Conservation (phyloP, 2,113 vertebrate genomes). For the Dermatemys mawii region DNA sequence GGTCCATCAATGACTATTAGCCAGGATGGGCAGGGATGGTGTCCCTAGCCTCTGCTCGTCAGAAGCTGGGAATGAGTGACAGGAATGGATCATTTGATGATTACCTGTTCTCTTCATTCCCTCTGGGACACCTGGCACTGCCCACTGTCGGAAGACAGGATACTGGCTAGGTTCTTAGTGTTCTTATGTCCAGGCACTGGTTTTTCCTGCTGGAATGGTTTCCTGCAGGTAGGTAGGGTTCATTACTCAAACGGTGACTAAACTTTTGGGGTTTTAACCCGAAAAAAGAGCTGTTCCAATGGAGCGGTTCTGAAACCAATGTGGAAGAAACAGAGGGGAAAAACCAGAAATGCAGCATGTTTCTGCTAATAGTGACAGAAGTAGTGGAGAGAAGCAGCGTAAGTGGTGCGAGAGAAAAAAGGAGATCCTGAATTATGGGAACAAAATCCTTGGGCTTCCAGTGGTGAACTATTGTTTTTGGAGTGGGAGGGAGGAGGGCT, state of each 20-base stretch:
- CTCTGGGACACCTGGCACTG: too few relatives aligned
- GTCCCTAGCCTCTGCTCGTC: too few relatives aligned
- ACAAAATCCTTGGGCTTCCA: not conserved
- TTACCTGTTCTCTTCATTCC: too few relatives aligned
- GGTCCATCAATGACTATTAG: too few relatives aligned
- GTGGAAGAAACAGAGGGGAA: not conserved
- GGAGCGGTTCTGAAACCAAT: not conserved
- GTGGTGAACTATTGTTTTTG: not conserved
- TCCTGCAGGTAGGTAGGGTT: constrained; percentile 19
- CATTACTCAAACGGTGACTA: not conserved
- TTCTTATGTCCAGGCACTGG: not conserved
- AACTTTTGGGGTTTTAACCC: not conserved
- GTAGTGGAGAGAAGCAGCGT: not conserved
- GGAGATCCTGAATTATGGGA: not conserved
- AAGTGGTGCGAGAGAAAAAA: not conserved
- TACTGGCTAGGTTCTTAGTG: too few relatives aligned
- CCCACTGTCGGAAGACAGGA: too few relatives aligned
- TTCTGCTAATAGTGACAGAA: not conserved
- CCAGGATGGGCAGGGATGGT: too few relatives aligned
- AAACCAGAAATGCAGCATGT: not conserved
- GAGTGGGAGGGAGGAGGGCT: not conserved
- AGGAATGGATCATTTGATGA: too few relatives aligned
- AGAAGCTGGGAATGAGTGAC: too few relatives aligned
- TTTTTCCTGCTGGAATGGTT: not conserved
- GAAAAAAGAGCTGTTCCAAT: not conserved